Evolutionary conservation across 2,113 vertebrate genomes (phyloP).

Genomic region (Perca schrenkii): DNA sequence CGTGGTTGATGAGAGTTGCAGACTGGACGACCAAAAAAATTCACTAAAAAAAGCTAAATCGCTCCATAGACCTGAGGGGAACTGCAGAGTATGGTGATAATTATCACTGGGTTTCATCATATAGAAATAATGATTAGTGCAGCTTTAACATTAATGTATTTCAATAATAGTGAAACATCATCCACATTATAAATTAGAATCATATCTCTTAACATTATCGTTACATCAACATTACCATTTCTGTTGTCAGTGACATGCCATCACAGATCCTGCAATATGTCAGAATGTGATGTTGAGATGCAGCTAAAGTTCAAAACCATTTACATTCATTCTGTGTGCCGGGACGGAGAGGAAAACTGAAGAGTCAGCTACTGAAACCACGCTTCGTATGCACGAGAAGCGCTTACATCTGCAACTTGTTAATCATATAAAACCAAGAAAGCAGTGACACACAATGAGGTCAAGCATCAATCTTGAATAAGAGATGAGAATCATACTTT

Average conservation of each 20-base stretch:
- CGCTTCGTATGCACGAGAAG: conserved; percentile 72
- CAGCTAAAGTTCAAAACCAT: conserved; percentile 67
- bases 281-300: conserved; percentile 50
- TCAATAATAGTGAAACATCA: not conserved
- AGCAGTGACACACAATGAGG: conserved; percentile 67
- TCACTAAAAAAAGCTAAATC: not conserved
- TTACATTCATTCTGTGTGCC: conserved; percentile 73
- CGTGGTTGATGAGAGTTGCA: not conserved
- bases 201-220: not conserved
- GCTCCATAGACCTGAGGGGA: not conserved
- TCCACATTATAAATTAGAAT: not conserved
- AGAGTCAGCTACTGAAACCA: conserved; percentile 72
- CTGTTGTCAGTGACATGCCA: conserved; percentile 4
- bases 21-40: not conserved
- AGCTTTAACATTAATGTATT: not conserved
- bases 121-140: not conserved
- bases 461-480: conserved; percentile 57
- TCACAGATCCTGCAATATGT: conserved; percentile 32
- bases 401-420: conserved; percentile 70
- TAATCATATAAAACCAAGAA: conserved; percentile 74
- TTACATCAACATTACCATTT: not conserved
- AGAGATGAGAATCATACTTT: conserved; percentile 45
- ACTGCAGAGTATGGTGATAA: not conserved
- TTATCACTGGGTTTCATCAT: not conserved
- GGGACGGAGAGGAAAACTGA: conserved; percentile 61